These are phyloP conservation scores for Mormyrus hasselquistii DNA, from an alignment of 2,797 vertebrate species.

Conservation along the genomic window DNA sequence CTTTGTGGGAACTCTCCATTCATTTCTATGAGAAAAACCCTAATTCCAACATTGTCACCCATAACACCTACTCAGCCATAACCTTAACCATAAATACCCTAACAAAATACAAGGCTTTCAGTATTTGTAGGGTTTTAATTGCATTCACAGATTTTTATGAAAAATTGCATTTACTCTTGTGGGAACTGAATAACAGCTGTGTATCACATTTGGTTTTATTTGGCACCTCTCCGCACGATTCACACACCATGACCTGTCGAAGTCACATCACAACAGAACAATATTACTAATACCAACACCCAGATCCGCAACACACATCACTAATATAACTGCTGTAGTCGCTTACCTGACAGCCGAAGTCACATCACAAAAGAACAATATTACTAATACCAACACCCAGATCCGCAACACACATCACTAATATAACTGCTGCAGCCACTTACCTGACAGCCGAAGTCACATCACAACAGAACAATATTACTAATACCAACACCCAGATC, in stretches of 20 bases:
- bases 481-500: neutral
- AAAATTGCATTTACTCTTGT: neutral
- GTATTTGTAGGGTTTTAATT: neutral
- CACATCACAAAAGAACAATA: neutral
- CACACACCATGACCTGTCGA: too few relatives aligned
- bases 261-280: neutral
- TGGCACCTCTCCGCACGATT: neutral
- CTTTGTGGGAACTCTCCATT: neutral
- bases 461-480: too few relatives aligned
- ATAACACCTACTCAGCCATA: neutral
- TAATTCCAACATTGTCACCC: neutral
- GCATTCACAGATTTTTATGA: neutral
- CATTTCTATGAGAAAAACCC: neutral
- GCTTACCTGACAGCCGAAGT: neutral
- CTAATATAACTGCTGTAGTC: neutral
- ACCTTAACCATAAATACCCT: neutral
- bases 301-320: neutral
- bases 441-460: too few relatives aligned
- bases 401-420: too few relatives aligned
- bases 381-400: neutral
- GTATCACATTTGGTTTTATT: neutral
- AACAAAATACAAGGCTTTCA: neutral
- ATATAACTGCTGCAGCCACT: too few relatives aligned
- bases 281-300: neutral
- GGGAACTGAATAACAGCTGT: neutral